Conservation (phyloP, 1,140 invertebrate genomes). For the Drosophila seguyi region DNA sequence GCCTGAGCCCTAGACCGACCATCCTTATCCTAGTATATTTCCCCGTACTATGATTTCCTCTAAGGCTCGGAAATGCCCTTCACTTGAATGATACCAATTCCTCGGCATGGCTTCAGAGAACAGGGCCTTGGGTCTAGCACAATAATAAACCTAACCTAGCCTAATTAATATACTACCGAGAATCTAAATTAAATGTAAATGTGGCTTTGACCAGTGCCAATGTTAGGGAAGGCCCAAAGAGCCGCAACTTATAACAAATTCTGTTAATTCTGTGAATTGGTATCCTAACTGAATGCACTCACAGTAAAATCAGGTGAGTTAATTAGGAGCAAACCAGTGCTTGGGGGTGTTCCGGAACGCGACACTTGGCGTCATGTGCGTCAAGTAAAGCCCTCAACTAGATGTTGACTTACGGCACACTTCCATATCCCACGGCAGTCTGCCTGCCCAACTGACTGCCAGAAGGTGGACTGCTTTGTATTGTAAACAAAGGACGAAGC, state of each 20-base stretch:
- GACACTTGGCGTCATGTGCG: neutral
- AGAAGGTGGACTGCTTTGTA: constrained; percentile 16
- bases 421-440: neutral
- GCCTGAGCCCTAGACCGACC: no score
- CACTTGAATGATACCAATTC: neutral
- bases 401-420: constrained; percentile 3
- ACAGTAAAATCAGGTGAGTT: neutral
- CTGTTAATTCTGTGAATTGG: neutral
- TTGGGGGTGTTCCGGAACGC: neutral
- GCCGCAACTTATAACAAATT: neutral
- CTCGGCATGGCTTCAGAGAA: neutral
- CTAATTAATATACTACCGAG: neutral
- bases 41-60: no score
- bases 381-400: neutral
- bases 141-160: neutral
- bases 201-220: neutral
- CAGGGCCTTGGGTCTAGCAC: neutral
- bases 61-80: neutral
- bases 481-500: constrained; percentile 60
- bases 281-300: neutral
- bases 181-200: neutral
- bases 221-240: neutral
- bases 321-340: constrained; percentile 12
- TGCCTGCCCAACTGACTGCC: neutral
- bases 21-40: no score